Conservation (phyloP, 2,113 vertebrate species). For the Cairina moschata region DNA sequence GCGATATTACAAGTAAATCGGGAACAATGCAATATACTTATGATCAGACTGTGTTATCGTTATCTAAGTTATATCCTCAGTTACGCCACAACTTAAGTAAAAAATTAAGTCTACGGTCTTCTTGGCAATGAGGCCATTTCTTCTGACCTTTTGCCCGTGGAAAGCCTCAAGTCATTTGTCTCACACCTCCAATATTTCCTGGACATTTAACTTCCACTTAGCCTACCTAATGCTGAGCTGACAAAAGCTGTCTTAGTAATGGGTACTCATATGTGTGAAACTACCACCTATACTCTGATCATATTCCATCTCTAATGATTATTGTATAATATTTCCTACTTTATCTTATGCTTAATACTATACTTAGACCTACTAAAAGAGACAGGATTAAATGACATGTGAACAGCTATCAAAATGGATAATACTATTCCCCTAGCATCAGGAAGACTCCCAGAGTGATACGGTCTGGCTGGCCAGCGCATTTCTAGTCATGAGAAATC, state of each 20-base stretch:
- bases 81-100: not conserved
- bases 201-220: constrained; percentile 59
- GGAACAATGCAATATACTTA: not conserved
- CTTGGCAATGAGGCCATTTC: constrained; percentile 21
- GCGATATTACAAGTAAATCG: not conserved
- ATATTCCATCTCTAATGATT: constrained; percentile 58
- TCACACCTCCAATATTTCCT: constrained; percentile 53
- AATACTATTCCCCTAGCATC: not conserved
- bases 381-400: constrained; percentile 62
- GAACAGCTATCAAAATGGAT: constrained; percentile 42
- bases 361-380: constrained; percentile 63
- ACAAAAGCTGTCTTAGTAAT: constrained; percentile 63
- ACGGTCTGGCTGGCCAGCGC: not conserved
- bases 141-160: constrained; percentile 36
- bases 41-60: not conserved
- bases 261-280: constrained; percentile 32
- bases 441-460: constrained; percentile 2
- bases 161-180: constrained; percentile 34
- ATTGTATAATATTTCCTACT: constrained; percentile 62
- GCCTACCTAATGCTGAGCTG: constrained; percentile 57
- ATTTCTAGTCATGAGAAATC: not conserved
- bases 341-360: constrained; percentile 52
- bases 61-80: not conserved
- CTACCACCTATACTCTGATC: constrained; percentile 53
- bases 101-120: not conserved